Evolutionary conservation across 2,797 vertebrate genomes (phyloP).

Genomic region (Micrastur ruficollis): DNA sequence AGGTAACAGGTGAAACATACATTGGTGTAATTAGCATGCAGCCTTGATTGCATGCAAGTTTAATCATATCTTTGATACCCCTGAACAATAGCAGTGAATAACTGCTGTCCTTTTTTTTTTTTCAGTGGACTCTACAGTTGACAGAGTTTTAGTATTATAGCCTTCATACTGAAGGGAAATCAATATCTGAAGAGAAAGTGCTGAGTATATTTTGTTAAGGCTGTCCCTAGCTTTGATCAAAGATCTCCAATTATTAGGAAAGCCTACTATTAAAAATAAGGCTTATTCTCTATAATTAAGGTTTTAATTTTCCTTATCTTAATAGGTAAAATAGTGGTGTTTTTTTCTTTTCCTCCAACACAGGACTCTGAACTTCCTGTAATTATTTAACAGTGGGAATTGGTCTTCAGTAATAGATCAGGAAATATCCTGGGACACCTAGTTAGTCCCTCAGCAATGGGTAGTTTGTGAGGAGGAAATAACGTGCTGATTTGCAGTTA

Average conservation of each 20-base stretch:
- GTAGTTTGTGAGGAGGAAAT: slow-evolving; percentile 71
- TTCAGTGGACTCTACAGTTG: background rate
- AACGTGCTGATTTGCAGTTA: slow-evolving; percentile 76
- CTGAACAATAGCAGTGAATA: background rate
- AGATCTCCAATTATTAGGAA: background rate
- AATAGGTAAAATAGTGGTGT: background rate
- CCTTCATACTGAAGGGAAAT: background rate
- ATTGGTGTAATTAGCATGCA: background rate
- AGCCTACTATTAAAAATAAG: background rate
- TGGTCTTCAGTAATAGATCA: slow-evolving; percentile 54
- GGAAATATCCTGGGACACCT: slow-evolving; percentile 64
- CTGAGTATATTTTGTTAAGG: background rate
- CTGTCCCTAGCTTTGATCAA: slow-evolving; percentile 3
- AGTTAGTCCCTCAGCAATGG: slow-evolving; percentile 62
- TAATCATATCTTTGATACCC: background rate
- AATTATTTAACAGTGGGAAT: slow-evolving; percentile 68
- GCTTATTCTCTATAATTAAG: background rate
- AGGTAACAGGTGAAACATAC: background rate
- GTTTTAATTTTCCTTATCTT: background rate
- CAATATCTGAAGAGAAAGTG: background rate
- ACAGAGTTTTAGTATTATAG: background rate
- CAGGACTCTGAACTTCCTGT: background rate
- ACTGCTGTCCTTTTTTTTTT: background rate
- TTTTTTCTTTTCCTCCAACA: background rate
- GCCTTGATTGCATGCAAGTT: background rate